Percentiles rank a stretch among this genome's conserved stretches.
These are phyloP conservation scores for Tapirus terrestris DNA, from an alignment of 2,113 vertebrate species.

Conservation along the genomic window DNA sequence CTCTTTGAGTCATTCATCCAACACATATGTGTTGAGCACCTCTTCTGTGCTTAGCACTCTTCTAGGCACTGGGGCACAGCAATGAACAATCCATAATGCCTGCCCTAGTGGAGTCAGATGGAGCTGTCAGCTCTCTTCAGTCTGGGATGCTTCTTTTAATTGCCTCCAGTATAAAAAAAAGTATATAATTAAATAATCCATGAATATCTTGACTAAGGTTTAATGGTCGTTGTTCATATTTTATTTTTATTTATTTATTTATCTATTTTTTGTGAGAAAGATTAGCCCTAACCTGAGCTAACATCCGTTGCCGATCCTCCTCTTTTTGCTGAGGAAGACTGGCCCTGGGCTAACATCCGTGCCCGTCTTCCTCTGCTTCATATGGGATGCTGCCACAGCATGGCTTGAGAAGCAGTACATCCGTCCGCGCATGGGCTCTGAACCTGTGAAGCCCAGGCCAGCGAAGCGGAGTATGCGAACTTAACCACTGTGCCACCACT, in stretches of 20 bases:
- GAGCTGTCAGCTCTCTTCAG: not conserved
- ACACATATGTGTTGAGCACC: not conserved
- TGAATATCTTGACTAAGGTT: not conserved
- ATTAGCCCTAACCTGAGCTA: too few species aligned
- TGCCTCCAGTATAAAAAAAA: not conserved
- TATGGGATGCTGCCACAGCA: too few species aligned
- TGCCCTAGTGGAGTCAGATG: not conserved
- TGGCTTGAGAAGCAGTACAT: too few species aligned
- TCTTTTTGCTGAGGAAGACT: too few species aligned
- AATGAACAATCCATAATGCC: accelerated
- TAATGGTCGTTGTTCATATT: not conserved
- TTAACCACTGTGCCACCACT: not conserved
- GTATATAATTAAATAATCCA: not conserved
- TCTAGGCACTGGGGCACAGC: not conserved
- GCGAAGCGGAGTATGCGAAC: too few species aligned
- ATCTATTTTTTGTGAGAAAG: too few species aligned
- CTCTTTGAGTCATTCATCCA: too few species aligned
- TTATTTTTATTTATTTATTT: not conserved
- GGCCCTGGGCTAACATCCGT: too few species aligned
- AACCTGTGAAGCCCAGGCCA: too few species aligned
- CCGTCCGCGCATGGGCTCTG: too few species aligned
- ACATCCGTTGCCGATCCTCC: too few species aligned
- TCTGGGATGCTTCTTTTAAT: not conserved
- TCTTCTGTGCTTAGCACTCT: not conserved
- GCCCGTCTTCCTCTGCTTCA: too few species aligned